A percentile compares a stretch with the other conserved stretches of the same genome.
Conservation (phyloP, 2,113 vertebrate species). For the Isurus oxyrinchus region DNA sequence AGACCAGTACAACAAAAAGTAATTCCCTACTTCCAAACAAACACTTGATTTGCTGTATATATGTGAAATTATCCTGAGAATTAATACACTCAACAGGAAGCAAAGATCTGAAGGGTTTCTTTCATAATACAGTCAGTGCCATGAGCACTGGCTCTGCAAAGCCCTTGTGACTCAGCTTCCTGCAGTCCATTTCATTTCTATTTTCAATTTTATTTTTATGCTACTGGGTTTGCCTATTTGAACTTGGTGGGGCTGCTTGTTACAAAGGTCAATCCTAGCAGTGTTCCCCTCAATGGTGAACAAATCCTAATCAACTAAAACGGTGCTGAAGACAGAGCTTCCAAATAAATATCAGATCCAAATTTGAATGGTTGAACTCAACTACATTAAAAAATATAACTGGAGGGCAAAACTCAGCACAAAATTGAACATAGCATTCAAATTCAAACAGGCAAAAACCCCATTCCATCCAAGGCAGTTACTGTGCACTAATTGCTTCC, state of each 20-base stretch:
- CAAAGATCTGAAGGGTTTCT: background rate
- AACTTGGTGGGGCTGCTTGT: background rate
- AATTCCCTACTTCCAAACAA: background rate
- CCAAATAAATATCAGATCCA: background rate
- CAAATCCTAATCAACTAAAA: background rate
- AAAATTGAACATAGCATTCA: background rate
- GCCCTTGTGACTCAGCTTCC: background rate
- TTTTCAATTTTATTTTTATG: slow-evolving; percentile 21
- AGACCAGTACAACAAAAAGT: background rate
- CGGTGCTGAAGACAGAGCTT: background rate
- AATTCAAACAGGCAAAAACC: background rate
- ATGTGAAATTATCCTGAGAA: background rate
- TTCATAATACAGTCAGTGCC: slow-evolving; percentile 1
- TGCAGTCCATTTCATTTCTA: background rate
- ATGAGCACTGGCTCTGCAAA: background rate
- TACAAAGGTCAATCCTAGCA: background rate
- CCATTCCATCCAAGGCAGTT: background rate
- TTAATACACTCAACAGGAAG: background rate
- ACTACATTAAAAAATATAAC: background rate
- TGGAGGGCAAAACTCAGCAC: background rate
- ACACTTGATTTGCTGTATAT: background rate
- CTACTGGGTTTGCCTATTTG: background rate
- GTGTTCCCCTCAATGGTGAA: background rate
- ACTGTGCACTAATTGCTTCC: background rate
- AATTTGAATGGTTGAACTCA: background rate